Conservation (phyloP, 2,113 vertebrate species). For the Micromys minutus region DNA sequence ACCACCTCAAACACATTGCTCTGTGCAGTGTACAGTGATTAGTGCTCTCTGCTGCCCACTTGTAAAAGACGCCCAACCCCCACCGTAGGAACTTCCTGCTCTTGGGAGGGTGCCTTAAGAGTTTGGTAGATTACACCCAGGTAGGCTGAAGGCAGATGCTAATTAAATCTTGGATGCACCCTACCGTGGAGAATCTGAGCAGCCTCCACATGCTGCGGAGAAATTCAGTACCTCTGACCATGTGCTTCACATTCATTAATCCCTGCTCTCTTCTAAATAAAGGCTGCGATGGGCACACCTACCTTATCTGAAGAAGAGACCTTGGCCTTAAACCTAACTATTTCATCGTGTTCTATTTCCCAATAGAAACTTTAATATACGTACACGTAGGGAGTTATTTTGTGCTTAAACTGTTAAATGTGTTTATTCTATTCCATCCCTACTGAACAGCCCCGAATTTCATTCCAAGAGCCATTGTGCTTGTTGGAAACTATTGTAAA, state of each 20-base stretch:
- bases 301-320: neutral
- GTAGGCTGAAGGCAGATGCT: neutral
- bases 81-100: neutral
- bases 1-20: neutral
- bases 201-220: neutral
- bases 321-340: neutral
- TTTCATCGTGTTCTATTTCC: neutral
- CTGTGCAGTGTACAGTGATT: neutral
- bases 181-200: neutral
- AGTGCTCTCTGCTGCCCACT: neutral
- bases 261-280: neutral
- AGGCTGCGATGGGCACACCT: neutral
- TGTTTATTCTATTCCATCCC: neutral
- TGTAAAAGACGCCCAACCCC: neutral
- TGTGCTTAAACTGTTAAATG: neutral
- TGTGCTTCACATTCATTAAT: neutral
- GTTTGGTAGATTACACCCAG: neutral
- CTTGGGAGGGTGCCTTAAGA: neutral
- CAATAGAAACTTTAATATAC: conserved; percentile 21
- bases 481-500: conserved; percentile 42
- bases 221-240: neutral
- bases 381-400: neutral
- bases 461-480: neutral
- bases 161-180: neutral
- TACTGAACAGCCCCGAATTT: neutral